Conservation (phyloP, 2,113 vertebrate species). For the Larimichthys crocea region DNA sequence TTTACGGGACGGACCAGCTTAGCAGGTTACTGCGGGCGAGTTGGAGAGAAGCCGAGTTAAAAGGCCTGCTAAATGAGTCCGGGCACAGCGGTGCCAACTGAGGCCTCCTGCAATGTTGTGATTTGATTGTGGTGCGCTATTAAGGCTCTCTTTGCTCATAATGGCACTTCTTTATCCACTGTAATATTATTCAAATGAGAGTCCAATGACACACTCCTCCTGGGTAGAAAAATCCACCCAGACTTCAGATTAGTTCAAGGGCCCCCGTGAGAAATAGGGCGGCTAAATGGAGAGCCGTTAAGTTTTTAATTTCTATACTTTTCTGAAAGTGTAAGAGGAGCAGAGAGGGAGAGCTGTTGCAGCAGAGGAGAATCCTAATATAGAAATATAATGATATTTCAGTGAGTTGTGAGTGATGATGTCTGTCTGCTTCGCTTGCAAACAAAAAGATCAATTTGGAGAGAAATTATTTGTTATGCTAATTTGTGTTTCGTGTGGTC, state of each 20-base stretch:
- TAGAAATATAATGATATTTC: slow-evolving; percentile 47
- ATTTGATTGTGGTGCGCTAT: slow-evolving; percentile 77
- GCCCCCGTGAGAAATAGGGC: slow-evolving; percentile 65
- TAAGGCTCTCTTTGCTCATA: slow-evolving; percentile 72
- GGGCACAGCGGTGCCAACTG: slow-evolving; percentile 46
- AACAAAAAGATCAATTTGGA: slow-evolving; percentile 53
- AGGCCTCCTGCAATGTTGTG: slow-evolving; percentile 70
- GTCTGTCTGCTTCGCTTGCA: slow-evolving; percentile 28
- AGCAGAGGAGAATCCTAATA: slow-evolving; percentile 40
- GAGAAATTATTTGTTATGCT: slow-evolving; percentile 52
- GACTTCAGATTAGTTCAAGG: slow-evolving; percentile 73
- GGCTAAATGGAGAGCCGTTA: slow-evolving; percentile 60
- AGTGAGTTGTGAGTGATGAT: slow-evolving; percentile 23
- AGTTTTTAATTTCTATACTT: slow-evolving; percentile 69
- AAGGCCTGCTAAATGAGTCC: slow-evolving; percentile 66
- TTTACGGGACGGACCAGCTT: slow-evolving; percentile 61
- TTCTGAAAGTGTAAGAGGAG: slow-evolving; percentile 43
- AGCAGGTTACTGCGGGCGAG: slow-evolving; percentile 65
- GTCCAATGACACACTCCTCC: slow-evolving; percentile 70
- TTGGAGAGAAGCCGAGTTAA: slow-evolving; percentile 66
- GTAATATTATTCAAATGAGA: slow-evolving; percentile 82
- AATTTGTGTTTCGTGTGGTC: slow-evolving; percentile 48
- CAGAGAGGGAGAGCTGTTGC: slow-evolving; percentile 1
- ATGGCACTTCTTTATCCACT: slow-evolving; percentile 74
- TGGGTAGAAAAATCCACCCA: slow-evolving; percentile 65